phyloP scores from a whole-genome alignment of 2,888 invertebrate genomes.

The Ryuthela nishihirai region DNA sequence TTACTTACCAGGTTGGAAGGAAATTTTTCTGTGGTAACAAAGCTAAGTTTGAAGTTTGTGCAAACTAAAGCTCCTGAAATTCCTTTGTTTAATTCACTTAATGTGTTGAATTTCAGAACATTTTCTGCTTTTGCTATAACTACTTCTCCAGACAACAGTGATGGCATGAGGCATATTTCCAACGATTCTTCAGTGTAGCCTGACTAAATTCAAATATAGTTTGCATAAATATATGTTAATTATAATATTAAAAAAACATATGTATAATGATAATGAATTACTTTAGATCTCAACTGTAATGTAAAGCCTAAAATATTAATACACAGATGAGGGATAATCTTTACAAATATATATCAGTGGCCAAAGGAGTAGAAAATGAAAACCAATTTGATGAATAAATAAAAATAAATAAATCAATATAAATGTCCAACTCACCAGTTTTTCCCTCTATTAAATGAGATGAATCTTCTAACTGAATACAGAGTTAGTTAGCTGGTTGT shows the following conservation, averaged over 20 bases:
- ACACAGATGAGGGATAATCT: too few species aligned
- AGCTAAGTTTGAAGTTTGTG: slow-evolving; percentile 89
- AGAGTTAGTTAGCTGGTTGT: too few species aligned
- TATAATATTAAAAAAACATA: not conserved
- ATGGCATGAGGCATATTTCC: slow-evolving; percentile 7
- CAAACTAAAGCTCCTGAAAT: slow-evolving; percentile 78
- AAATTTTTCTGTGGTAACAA: slow-evolving; percentile 64
- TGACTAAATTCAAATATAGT: slow-evolving; percentile 4
- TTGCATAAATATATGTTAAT: not conserved
- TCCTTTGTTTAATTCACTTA: slow-evolving; percentile 72
- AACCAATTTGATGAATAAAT: too few species aligned
- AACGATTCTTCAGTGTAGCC: slow-evolving; percentile 3
- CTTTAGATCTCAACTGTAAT: not conserved
- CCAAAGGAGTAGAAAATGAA: too few species aligned
- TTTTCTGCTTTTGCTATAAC: slow-evolving; percentile 74
- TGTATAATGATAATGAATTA: too few species aligned
- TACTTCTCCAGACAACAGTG: slow-evolving; percentile 65
- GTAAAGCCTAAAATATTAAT: not conserved
- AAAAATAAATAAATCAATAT: too few species aligned
- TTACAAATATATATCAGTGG: too few species aligned
- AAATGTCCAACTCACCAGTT: too few species aligned
- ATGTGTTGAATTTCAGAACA: slow-evolving; percentile 77
- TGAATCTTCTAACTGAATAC: too few species aligned
- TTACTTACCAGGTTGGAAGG: slow-evolving; percentile 47
- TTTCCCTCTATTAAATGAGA: too few species aligned